phyloP scores from a whole-genome alignment of 1,140 invertebrate genomes.

The Phenacoccus solenopsis region DNA sequence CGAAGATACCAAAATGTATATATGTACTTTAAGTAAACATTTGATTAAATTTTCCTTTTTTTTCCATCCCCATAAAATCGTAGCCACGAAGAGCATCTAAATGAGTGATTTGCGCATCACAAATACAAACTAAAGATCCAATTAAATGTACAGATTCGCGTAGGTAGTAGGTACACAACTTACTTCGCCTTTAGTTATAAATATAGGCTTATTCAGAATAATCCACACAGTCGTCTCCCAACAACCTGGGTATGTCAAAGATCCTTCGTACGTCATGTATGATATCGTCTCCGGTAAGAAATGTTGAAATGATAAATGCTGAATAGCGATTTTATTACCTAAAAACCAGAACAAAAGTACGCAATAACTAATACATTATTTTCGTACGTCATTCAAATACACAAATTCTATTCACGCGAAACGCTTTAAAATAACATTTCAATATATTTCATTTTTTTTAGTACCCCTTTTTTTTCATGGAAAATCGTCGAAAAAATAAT shows the following conservation, averaged over 20 bases:
- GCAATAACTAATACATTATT: neutral
- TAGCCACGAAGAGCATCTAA: neutral
- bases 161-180: conserved; percentile 23
- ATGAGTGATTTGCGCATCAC: neutral
- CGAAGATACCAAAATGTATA: neutral
- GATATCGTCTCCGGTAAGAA: conserved; percentile 76
- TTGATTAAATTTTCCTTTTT: too few relatives aligned
- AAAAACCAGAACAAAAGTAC: conserved; percentile 15
- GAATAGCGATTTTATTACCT: conserved; percentile 50
- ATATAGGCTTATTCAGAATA: conserved; percentile 90
- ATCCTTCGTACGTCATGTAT: conserved; percentile 98
- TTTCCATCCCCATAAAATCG: neutral
- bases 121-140: neutral
- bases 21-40: too few relatives aligned
- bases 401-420: neutral
- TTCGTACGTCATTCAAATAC: neutral
- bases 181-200: conserved; percentile 83
- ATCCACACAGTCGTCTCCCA: conserved; percentile 91
- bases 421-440: neutral
- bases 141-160: neutral
- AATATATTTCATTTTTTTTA: neutral
- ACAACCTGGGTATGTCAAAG: conserved; percentile 84
- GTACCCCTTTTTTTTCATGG: neutral
- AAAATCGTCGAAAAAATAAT: neutral
- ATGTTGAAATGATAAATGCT: conserved; percentile 65